phyloP scores from a whole-genome alignment of 2,888 invertebrate genomes.

The Agrilus mali region DNA sequence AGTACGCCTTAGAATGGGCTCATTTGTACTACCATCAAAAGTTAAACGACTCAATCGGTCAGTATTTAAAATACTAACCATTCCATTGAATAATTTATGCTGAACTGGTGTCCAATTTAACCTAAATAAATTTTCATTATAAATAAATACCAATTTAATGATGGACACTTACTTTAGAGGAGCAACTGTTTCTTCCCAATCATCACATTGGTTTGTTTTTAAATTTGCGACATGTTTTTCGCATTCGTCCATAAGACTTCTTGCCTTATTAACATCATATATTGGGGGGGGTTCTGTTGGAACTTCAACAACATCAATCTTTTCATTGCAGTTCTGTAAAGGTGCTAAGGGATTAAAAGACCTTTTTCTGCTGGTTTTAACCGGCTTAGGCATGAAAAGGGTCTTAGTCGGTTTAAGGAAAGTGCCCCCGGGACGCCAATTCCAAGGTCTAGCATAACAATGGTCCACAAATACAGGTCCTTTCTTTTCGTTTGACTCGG shows the following conservation, averaged over 20 bases:
- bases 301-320: constrained; percentile 38
- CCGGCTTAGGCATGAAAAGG: constrained; percentile 33
- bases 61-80: constrained; percentile 50
- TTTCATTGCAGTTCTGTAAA: constrained; percentile 22
- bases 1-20: constrained; percentile 54
- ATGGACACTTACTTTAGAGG: constrained; percentile 33
- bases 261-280: constrained; percentile 47
- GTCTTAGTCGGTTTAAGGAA: constrained; percentile 46
- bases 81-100: constrained; percentile 50
- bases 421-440: constrained; percentile 50
- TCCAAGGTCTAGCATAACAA: constrained; percentile 58
- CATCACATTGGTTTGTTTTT: constrained; percentile 44
- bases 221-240: constrained; percentile 50
- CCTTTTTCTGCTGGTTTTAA: constrained; percentile 16
- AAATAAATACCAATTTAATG: neutral
- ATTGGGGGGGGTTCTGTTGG: constrained; percentile 31
- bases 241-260: constrained; percentile 58
- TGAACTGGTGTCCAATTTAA: constrained; percentile 53
- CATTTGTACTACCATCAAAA: constrained; percentile 43
- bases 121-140: constrained; percentile 27
- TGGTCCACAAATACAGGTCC: constrained; percentile 48
- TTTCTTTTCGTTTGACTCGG: too few relatives aligned
- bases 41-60: constrained; percentile 54
- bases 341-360: constrained; percentile 18
- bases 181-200: constrained; percentile 58